Conservation (phyloP, 2,888 invertebrate genomes). For the Phragmatobia fuliginosa region DNA sequence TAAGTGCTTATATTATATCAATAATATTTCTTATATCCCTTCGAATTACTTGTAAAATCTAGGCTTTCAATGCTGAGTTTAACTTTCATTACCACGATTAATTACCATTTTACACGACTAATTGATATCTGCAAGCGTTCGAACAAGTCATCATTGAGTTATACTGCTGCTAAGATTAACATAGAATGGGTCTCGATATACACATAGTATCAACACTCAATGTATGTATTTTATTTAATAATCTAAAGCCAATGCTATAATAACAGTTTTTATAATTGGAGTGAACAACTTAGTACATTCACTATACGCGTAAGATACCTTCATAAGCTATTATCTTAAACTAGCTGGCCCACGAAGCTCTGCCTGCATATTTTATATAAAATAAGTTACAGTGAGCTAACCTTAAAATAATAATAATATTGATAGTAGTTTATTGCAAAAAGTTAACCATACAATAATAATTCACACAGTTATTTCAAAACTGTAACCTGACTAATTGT, state of each 20-base stretch:
- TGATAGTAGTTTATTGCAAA: too few relatives aligned
- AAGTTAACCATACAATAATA: too few relatives aligned
- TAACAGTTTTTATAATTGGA: slow-evolving; percentile 16
- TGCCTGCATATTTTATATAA: too few relatives aligned
- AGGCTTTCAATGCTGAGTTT: neutral
- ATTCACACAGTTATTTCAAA: too few relatives aligned
- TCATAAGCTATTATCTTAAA: too few relatives aligned
- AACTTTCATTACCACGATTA: neutral
- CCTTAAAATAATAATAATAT: too few relatives aligned
- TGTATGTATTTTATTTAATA: slow-evolving; percentile 18
- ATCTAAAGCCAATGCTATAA: slow-evolving; percentile 13
- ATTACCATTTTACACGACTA: neutral
- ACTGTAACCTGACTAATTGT: too few relatives aligned
- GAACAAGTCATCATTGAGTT: neutral
- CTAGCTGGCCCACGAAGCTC: too few relatives aligned
- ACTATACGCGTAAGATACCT: too few relatives aligned
- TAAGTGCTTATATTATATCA: too few relatives aligned
- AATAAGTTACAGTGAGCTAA: too few relatives aligned
- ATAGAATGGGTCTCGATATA: slow-evolving; percentile 28
- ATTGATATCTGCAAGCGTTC: neutral
- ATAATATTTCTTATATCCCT: too few relatives aligned
- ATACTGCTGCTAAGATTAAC: slow-evolving; percentile 16
- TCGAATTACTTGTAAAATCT: neutral
- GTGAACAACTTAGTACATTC: slow-evolving; percentile 5
- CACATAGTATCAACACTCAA: slow-evolving; percentile 14